A percentile compares a stretch with the other conserved stretches of the same genome.
Evolutionary conservation across 1,140 invertebrate genomes (phyloP).

Genomic region (Drosophila ficusphila): DNA sequence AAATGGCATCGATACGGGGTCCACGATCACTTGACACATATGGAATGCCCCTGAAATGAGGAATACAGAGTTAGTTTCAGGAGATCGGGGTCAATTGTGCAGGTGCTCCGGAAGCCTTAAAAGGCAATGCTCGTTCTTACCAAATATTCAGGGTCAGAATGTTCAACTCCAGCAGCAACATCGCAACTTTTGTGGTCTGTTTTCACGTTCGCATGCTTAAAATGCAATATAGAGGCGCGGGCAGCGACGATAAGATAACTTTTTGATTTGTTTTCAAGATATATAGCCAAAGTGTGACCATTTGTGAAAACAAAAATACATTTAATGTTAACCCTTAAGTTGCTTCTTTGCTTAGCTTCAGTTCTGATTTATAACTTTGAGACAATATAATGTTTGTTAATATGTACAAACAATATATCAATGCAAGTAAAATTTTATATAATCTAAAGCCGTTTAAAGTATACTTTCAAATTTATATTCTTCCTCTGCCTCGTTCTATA

Average conservation of each 20-base stretch:
- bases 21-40: conserved; percentile 91
- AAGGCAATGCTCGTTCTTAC: conserved; percentile 41
- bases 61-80: conserved; percentile 20
- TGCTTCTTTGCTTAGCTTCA: too few species aligned
- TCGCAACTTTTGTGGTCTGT: conserved; percentile 32
- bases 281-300: conserved; percentile 6
- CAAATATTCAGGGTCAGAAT: conserved; percentile 82
- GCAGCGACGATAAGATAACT: conserved; percentile 53
- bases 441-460: too few species aligned
- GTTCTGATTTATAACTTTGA: too few species aligned
- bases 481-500: too few species aligned
- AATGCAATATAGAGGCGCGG: conserved; percentile 11
- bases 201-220: conserved; percentile 46
- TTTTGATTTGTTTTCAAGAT: conserved; percentile 24
- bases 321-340: background rate
- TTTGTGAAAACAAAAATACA: background rate
- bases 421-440: too few species aligned
- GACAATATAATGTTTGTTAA: too few species aligned
- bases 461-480: too few species aligned
- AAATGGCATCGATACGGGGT: conserved; percentile 92
- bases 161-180: conserved; percentile 76
- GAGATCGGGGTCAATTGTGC: conserved; percentile 19
- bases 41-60: conserved; percentile 91
- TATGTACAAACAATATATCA: too few species aligned
- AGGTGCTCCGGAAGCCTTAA: conserved; percentile 9